Percentiles rank a stretch among this genome's conserved stretches.
Conservation (phyloP, 2,113 vertebrate genomes). For the Lontra canadensis region DNA sequence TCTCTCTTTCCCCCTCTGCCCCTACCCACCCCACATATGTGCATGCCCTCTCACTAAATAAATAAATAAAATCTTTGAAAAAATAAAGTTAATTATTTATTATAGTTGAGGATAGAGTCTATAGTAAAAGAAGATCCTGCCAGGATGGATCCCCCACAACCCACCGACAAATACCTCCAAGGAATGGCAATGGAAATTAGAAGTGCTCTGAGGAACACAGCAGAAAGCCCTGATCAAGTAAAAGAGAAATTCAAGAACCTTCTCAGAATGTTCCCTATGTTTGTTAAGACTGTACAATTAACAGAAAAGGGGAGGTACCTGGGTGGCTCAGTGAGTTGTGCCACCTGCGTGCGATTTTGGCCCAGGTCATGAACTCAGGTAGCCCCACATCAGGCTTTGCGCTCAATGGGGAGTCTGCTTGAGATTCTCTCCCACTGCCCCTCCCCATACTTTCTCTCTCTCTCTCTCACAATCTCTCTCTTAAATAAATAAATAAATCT, state of each 20-base stretch:
- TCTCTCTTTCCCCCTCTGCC: not conserved
- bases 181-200: not conserved
- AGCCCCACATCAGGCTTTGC: not conserved
- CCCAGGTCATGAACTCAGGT: not conserved
- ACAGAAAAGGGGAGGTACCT: not conserved
- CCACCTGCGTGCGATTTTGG: not conserved
- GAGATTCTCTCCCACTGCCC: not conserved
- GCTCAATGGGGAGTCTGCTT: not conserved
- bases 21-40: not conserved
- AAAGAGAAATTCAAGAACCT: constrained; percentile 24
- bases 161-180: not conserved
- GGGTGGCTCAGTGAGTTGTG: not conserved
- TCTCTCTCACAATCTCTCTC: not conserved
- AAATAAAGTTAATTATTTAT: not conserved
- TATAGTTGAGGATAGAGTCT: not conserved
- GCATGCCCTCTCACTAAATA: not conserved
- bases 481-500: not conserved
- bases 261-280: constrained; percentile 4
- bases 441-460: not conserved
- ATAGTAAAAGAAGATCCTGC: not conserved
- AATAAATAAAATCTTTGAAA: not conserved
- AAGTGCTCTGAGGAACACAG: not conserved
- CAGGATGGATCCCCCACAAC: not conserved
- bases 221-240: not conserved
- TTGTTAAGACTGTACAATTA: constrained; percentile 31